Percentiles rank a stretch among this genome's conserved stretches.
Evolutionary conservation across 53 echinoderm and acorn worm species (phyloP).

Genomic region (Mesocentrotus franciscanus): DNA sequence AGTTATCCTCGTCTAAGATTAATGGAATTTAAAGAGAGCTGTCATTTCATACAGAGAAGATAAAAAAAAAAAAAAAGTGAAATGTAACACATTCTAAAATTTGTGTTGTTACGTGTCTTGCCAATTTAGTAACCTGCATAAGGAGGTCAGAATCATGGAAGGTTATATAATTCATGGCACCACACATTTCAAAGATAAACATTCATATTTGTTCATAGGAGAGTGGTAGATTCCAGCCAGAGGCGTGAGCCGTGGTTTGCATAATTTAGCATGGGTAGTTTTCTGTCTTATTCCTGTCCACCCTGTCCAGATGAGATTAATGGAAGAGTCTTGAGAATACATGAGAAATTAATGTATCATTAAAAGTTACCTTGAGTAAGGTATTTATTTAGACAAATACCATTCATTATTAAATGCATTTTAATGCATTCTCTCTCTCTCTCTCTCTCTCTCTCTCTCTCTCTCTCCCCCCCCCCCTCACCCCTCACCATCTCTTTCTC

Average conservation of each 20-base stretch:
- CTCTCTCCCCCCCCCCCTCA: not conserved
- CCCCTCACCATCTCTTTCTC: too few relatives aligned
- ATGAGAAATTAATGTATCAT: not conserved
- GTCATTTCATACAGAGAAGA: too few relatives aligned
- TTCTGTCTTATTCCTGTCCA: not conserved
- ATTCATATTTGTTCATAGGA: not conserved
- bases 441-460: not conserved
- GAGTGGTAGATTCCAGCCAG: not conserved
- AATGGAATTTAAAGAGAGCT: too few relatives aligned
- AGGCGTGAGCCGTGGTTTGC: slow-evolving; percentile 1
- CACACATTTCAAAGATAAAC: slow-evolving; percentile 11
- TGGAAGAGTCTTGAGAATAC: not conserved
- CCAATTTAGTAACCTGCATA: not conserved
- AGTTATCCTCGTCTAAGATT: too few relatives aligned
- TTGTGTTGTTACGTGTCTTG: not conserved
- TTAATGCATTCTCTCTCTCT: too few relatives aligned
- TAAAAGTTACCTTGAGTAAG: not conserved
- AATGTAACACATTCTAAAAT: not conserved
- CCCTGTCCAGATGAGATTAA: not conserved
- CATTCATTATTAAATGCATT: not conserved
- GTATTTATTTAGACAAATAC: not conserved
- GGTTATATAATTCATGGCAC: not conserved
- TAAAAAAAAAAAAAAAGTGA: not conserved
- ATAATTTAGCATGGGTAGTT: slow-evolving; percentile 1
- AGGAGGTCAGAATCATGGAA: not conserved